Conservation (phyloP, 1,140 invertebrate species). For the Plodia interpunctella region DNA sequence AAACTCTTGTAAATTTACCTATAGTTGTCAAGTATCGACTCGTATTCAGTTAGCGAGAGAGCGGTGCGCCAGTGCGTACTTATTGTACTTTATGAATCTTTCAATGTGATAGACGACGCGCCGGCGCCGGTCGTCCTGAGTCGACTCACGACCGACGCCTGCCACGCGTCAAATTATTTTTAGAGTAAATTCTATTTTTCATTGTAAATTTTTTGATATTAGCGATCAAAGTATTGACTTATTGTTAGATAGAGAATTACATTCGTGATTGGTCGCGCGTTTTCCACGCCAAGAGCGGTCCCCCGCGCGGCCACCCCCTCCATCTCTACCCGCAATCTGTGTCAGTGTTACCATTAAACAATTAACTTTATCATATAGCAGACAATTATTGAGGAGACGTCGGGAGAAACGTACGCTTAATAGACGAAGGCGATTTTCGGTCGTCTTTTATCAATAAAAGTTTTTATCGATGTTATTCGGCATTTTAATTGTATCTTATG, state of each 20-base stretch:
- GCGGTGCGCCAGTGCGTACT: slow-evolving; percentile 29
- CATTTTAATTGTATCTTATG: slow-evolving; percentile 20
- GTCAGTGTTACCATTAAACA: slow-evolving; percentile 64
- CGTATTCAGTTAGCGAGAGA: slow-evolving; percentile 42
- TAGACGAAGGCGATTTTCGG: slow-evolving; percentile 51
- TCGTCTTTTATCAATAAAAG: slow-evolving; percentile 70
- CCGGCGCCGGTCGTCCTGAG: slow-evolving; percentile 56
- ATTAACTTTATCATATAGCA: slow-evolving; percentile 67
- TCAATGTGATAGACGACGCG: slow-evolving; percentile 72
- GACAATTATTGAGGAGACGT: slow-evolving; percentile 51
- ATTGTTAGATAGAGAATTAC: slow-evolving; percentile 74
- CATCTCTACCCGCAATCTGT: slow-evolving; percentile 60
- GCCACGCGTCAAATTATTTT: slow-evolving; percentile 62
- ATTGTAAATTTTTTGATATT: slow-evolving; percentile 75
- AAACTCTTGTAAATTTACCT: slow-evolving; percentile 56
- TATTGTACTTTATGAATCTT: slow-evolving; percentile 67
- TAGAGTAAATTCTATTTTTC: slow-evolving; percentile 76
- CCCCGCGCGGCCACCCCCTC: slow-evolving; percentile 48
- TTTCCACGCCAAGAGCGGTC: slow-evolving; percentile 51
- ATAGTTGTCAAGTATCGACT: slow-evolving; percentile 58
- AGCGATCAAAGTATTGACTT: slow-evolving; percentile 65
- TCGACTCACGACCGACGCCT: slow-evolving; percentile 61
- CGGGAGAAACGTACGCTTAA: slow-evolving; percentile 73
- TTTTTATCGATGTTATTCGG: slow-evolving; percentile 72
- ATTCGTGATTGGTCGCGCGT: slow-evolving; percentile 63